Base-by-base conservation (phyloP, 2,888 invertebrate genomes). In the Tryphoninae sp. region DNA sequence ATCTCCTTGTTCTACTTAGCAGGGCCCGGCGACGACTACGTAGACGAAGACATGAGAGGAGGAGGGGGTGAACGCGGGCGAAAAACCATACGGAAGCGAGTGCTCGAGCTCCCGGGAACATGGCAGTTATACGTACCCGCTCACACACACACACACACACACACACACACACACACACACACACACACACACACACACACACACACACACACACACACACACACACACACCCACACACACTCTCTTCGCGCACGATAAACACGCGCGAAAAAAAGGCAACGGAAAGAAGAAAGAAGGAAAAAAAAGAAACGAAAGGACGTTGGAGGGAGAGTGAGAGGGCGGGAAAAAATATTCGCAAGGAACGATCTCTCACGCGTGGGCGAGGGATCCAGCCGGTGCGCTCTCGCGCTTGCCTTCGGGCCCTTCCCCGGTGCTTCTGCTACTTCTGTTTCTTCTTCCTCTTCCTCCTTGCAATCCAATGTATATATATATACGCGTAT, bases 361-460 rank as follows among this genome's bases (percentile, higher is more conserved):
- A 78, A 19, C 42, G 82, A 86, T 80, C 82, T 86, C 80, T 82
- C 76, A 78, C 19, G 87, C 86, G 88, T 86, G 86, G 86, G 88
- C 83, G 86, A 79, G 76, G 73, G 78, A 78, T 78, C 69, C 73
- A 73, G 80, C 71, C 71, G 74, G 81, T 73, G 79, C 62, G 76
- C 13, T 13, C 76, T 76, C 51, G 76, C 61, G 72, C 67, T 33
- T 65, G 81, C 82, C 82, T 82, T 55, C 68, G 69, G 82, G 76
- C 80, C 78, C 82, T 82, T 82, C 76, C 79, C 79, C 82, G 79
- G 62, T 78, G 78, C 78, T 82, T 75, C 82, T 82, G 78, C 75
- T 79, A 78, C 80, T 82, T 82, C 79, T 82, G 82, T 79, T 82
- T 79, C 82, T 79, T 82, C 79, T 82, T 82, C 78, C 78, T 81